phyloP scores from a whole-genome alignment of 2,797 vertebrate genomes.

The Alca torda region DNA sequence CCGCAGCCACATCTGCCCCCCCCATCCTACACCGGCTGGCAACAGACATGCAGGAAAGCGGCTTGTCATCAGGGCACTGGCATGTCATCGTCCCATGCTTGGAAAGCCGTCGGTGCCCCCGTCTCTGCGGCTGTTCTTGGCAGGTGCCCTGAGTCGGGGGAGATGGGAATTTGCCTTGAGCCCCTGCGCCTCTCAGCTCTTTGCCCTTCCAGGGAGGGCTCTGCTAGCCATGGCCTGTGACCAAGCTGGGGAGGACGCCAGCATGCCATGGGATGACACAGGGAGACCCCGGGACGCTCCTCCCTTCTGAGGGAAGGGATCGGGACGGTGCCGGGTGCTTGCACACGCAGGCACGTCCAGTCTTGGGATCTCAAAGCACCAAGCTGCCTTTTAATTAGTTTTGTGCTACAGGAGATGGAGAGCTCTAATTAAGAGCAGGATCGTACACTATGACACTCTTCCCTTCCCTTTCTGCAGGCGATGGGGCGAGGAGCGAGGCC shows the following conservation, averaged over 20 bases:
- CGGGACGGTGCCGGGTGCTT: background rate
- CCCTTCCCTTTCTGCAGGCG: conserved; percentile 30
- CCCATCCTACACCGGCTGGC: background rate
- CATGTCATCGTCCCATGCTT: accelerated
- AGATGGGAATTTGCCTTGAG: background rate
- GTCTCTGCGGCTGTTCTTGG: background rate
- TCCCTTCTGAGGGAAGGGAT: background rate
- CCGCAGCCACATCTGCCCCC: background rate
- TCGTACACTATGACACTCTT: background rate
- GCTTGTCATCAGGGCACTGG: background rate
- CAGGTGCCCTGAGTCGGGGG: background rate
- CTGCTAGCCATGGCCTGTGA: accelerated
- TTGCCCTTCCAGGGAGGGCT: background rate
- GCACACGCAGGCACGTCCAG: background rate
- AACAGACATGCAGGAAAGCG: background rate
- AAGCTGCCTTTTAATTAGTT: conserved; percentile 59
- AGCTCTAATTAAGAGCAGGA: conserved; percentile 53
- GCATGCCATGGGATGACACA: accelerated
- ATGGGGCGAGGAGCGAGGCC: background rate
- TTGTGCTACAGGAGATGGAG: conserved; percentile 4
- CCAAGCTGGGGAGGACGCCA: background rate
- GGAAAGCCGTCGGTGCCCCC: accelerated
- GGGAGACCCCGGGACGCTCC: background rate
- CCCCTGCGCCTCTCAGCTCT: accelerated
- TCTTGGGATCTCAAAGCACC: background rate